phyloP scores from a whole-genome alignment of 2,113 vertebrate species.

The Platycercus adscitus region DNA sequence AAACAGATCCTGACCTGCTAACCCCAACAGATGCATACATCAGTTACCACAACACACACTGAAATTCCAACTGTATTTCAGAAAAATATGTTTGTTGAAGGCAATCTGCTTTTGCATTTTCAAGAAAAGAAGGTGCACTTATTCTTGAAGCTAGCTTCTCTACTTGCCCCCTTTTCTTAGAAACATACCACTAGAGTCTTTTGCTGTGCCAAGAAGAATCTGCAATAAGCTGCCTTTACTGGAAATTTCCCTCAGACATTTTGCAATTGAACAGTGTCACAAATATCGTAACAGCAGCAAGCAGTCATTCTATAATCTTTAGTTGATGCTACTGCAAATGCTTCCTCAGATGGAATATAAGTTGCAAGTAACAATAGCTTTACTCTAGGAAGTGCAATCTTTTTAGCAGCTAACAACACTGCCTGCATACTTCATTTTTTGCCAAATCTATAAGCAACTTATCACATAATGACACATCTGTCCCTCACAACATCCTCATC shows the following conservation, averaged over 20 bases:
- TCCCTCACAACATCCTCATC: neutral
- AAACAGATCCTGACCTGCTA: neutral
- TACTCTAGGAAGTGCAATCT: neutral
- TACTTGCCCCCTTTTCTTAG: too few species aligned
- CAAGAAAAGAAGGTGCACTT: neutral
- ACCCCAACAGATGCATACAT: neutral
- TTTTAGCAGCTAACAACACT: neutral
- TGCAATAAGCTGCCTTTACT: neutral
- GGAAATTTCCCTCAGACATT: neutral
- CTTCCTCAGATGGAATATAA: neutral
- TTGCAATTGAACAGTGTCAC: neutral
- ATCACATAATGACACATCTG: neutral
- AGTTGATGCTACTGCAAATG: neutral
- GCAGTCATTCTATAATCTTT: neutral
- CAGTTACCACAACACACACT: neutral
- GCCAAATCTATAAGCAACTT: neutral
- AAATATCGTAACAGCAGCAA: neutral
- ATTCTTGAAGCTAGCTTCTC: neutral
- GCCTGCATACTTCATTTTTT: neutral
- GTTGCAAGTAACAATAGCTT: neutral
- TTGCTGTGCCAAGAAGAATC: neutral
- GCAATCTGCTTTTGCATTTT: neutral
- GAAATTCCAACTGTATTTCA: neutral
- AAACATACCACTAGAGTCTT: neutral
- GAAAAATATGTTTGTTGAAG: neutral